These are phyloP conservation scores for Archips xylosteana DNA, from an alignment of 2,888 invertebrate genomes.

Conservation along the genomic window DNA sequence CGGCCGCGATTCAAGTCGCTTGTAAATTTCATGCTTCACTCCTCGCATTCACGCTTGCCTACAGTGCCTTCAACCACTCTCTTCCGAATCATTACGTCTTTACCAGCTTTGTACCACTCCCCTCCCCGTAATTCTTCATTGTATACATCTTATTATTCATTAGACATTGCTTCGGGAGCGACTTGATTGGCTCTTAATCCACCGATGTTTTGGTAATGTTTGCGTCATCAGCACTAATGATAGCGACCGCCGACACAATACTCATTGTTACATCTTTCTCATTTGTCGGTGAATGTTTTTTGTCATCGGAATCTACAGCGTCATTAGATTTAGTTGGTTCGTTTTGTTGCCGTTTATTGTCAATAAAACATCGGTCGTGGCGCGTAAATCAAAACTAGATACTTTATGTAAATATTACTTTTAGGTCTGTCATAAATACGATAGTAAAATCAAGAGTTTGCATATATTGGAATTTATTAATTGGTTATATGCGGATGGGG, in stretches of 20 bases:
- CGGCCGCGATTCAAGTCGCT: conserved; percentile 77
- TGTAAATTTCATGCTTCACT: conserved; percentile 82
- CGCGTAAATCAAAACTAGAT: conserved; percentile 52
- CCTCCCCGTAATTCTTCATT: conserved; percentile 71
- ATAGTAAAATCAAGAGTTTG: conserved; percentile 46
- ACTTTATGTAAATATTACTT: conserved; percentile 49
- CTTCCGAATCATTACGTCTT: conserved; percentile 84
- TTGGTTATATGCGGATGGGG: conserved; percentile 42
- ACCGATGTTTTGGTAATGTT: conserved; percentile 76
- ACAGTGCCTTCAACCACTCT: conserved; percentile 75
- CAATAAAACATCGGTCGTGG: conserved; percentile 69
- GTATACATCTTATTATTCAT: conserved; percentile 69
- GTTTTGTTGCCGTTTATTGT: conserved; percentile 67
- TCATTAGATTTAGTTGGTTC: conserved; percentile 83
- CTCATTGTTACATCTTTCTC: conserved; percentile 77
- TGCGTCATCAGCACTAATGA: conserved; percentile 85
- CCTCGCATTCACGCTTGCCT: conserved; percentile 75
- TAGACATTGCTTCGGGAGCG: conserved; percentile 58
- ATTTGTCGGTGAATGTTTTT: conserved; percentile 61
- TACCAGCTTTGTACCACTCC: conserved; percentile 76
- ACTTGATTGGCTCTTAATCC: conserved; percentile 78
- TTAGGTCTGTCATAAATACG: conserved; percentile 52
- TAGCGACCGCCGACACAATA: conserved; percentile 80
- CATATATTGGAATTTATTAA: conserved; percentile 46
- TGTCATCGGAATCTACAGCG: conserved; percentile 70